Percentiles rank a stretch among this genome's conserved stretches.
Evolutionary conservation across 1,140 invertebrate genomes (phyloP).

Genomic region (Drosophila trapezifrons): DNA sequence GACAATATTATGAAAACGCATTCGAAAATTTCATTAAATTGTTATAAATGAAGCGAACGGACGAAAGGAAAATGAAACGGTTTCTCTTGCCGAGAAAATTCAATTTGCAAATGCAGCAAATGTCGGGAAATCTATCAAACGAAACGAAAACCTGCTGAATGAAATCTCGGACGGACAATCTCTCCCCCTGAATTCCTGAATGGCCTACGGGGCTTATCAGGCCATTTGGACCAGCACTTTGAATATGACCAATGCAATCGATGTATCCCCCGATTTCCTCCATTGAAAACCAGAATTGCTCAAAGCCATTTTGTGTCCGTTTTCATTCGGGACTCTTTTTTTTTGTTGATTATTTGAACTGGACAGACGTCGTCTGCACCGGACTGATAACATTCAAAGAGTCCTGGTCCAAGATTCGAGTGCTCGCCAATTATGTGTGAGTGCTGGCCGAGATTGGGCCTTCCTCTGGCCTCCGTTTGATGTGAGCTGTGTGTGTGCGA

Average conservation of each 20-base stretch:
- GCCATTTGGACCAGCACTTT: conserved; percentile 70
- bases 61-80: conserved; percentile 42
- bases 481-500: conserved; percentile 25
- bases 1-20: conserved; percentile 76
- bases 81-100: conserved; percentile 58
- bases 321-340: conserved; percentile 24
- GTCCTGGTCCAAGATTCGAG: conserved; percentile 23
- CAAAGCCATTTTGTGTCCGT: conserved; percentile 40
- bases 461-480: conserved; percentile 32
- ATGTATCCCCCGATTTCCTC: conserved; percentile 30
- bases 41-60: conserved; percentile 71
- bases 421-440: conserved; percentile 70
- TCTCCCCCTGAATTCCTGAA: conserved; percentile 36
- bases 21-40: conserved; percentile 83
- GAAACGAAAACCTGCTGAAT: conserved; percentile 43
- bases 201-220: conserved; percentile 50
- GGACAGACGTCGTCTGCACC: conserved; percentile 58
- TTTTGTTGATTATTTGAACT: conserved; percentile 22
- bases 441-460: conserved; percentile 53
- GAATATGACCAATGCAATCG: conserved; percentile 72
- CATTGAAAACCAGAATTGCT: conserved; percentile 40
- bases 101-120: conserved; percentile 75
- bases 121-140: conserved; percentile 69
- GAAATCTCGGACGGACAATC: conserved; percentile 62
- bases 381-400: conserved; percentile 76